These are phyloP conservation scores for Isichthys henryi DNA, from an alignment of 2,113 vertebrate species.

Conservation along the genomic window DNA sequence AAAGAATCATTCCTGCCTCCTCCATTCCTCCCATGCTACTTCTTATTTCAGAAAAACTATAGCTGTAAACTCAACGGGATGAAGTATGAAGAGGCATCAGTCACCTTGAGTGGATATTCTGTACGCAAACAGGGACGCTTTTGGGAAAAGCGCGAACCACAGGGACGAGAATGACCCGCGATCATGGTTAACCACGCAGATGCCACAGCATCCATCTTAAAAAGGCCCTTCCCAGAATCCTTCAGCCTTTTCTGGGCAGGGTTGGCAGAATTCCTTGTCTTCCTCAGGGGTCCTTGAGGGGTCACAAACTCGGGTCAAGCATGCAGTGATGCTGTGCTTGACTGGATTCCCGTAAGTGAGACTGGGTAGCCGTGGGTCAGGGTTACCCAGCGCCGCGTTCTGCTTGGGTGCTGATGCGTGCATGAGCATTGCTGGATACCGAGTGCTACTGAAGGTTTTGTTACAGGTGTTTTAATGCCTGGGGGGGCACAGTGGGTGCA, in stretches of 20 bases:
- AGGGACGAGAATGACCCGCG: not conserved
- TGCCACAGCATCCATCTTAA: not conserved
- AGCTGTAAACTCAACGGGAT: not conserved
- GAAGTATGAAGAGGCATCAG: not conserved
- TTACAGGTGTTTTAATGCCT: not conserved
- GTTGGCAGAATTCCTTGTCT: not conserved
- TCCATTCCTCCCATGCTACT: slow-evolving; percentile 51
- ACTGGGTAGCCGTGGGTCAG: not conserved
- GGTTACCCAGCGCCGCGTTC: not conserved
- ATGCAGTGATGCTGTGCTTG: not conserved
- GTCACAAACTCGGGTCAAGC: not conserved
- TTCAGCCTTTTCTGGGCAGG: not conserved
- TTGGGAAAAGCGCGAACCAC: fast-evolving
- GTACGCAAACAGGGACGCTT: not conserved
- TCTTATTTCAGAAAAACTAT: not conserved
- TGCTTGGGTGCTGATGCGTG: not conserved
- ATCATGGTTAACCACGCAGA: not conserved
- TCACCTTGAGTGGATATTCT: not conserved
- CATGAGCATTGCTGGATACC: not conserved
- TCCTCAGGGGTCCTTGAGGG: not conserved
- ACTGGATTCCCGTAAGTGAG: not conserved
- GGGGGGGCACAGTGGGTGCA: not conserved
- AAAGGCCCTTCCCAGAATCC: not conserved
- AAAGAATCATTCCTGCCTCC: slow-evolving; percentile 54
- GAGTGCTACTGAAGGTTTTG: not conserved